A percentile compares a stretch with the other conserved stretches of the same genome.
Evolutionary conservation across 2,888 invertebrate genomes (phyloP).

Genomic region (Agrochola circellaris): DNA sequence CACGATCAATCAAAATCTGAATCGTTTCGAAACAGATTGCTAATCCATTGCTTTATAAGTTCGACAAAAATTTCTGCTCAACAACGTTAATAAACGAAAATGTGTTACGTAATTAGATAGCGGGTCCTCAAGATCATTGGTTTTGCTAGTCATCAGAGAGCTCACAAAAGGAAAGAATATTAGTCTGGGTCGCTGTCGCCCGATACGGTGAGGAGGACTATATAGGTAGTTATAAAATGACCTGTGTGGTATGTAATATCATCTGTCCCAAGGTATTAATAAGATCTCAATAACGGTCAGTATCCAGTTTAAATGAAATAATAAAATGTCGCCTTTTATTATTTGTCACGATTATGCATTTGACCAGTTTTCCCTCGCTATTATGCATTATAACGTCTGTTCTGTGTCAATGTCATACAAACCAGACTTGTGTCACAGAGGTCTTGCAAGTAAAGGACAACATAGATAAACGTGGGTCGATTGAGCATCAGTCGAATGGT

Average conservation of each 20-base stretch:
- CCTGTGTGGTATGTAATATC: not conserved
- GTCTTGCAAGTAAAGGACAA: not conserved
- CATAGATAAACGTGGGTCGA: not conserved
- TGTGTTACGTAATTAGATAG: no score
- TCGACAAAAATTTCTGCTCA: no score
- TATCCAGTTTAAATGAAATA: not conserved
- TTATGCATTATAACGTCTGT: not conserved
- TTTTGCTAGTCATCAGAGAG: not conserved
- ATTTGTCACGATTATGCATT: conserved; percentile 13
- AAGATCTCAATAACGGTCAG: not conserved
- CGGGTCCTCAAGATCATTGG: not conserved
- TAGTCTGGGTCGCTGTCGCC: not conserved
- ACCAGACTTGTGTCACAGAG: conserved; percentile 13
- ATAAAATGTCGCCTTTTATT: not conserved
- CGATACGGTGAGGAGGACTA: not conserved
- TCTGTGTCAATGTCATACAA: conserved; percentile 22
- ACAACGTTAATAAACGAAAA: no score
- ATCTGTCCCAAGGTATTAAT: not conserved
- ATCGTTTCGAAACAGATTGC: no score
- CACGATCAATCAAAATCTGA: no score
- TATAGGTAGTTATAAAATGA: not conserved
- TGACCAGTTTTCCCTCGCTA: conserved; percentile 19
- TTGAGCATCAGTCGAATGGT: not conserved
- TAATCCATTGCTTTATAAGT: no score
- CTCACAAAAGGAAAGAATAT: not conserved